phyloP scores from a whole-genome alignment of 2,888 invertebrate genomes.

The Pediacus dermestoides region DNA sequence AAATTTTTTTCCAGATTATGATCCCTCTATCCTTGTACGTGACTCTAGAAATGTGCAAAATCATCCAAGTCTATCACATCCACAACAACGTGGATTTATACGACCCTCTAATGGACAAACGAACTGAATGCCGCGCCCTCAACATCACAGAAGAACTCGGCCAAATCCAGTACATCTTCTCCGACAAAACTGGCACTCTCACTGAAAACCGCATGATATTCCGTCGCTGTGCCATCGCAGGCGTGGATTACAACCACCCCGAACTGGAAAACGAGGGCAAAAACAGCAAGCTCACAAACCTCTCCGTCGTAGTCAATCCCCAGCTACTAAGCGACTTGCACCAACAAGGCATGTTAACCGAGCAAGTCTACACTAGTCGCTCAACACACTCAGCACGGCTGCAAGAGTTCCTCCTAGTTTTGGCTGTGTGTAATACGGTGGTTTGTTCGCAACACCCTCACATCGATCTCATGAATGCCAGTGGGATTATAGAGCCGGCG shows the following conservation, averaged over 20 bases:
- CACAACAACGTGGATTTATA: slow-evolving; percentile 85
- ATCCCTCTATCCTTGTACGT: slow-evolving; percentile 96
- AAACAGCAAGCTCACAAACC: slow-evolving; percentile 45
- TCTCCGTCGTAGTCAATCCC: slow-evolving; percentile 53
- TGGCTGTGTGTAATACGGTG: slow-evolving; percentile 96
- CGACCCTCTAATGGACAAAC: slow-evolving; percentile 76
- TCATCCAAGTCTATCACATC: slow-evolving; percentile 93
- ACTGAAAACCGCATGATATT: slow-evolving; percentile 99
- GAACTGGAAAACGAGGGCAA: slow-evolving; percentile 62
- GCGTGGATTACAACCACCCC: slow-evolving; percentile 84
- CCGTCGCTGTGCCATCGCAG: slow-evolving; percentile 82
- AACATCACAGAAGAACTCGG: slow-evolving; percentile 98
- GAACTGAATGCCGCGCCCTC: slow-evolving; percentile 86
- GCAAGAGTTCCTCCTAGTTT: slow-evolving; percentile 83
- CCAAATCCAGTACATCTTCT: slow-evolving; percentile 91
- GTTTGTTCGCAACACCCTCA: slow-evolving; percentile 86
- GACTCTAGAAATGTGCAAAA: slow-evolving; percentile 93
- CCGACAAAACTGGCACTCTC: slow-evolving; percentile 96
- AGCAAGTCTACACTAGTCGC: slow-evolving; percentile 33
- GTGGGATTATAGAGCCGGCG: slow-evolving; percentile 56
- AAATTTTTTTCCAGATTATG: slow-evolving; percentile 66
- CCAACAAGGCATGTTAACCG: slow-evolving; percentile 34
- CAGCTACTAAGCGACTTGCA: slow-evolving; percentile 54
- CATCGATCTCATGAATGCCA: slow-evolving; percentile 68
- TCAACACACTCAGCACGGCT: slow-evolving; percentile 65